Base-by-base conservation (phyloP, 2,888 invertebrate genomes). In the Oxycera nigricornis region DNA sequence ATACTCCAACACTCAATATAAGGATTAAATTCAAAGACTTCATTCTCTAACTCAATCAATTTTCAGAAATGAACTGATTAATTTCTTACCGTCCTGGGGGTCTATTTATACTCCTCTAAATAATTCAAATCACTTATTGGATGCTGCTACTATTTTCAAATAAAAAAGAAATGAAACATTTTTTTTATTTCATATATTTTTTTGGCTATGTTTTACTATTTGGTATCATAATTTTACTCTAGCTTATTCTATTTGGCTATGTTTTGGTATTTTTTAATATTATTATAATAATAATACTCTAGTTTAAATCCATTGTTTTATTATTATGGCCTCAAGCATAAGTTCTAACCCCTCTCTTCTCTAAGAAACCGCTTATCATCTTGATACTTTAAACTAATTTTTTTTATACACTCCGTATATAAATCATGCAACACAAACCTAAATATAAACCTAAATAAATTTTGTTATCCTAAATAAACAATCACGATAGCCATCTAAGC, bases 401-500 rank as follows among this genome's bases (percentile, higher is more conserved):
- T 74, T 41, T 41, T 41, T n/a, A n/a, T n/a, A n/a, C n/a, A n/a
- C 6, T 35, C 35, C 6, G 35, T 35, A 35, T 35, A 35, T 35
- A 35, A 35, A 35, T 35, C n/a, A 50, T 50, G 50, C n/a, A 50
- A 17, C 50, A 9, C n/a, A n/a, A 17, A 50, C 20, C 50, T 50
- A 50, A 50, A 50, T 9, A 4, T 17, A 50, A n/a, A 50, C n/a
- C 6, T 17, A 9, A 9, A 9, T 9, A 50, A 50, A 50, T 50
- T 9, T 50, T 50, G n/a, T 50, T 35, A 9, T 50, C 50, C 50
- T 50, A 50, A n/a, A 50, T 50, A 50, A 50, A 50, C 50, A n/a
- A 55, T 72, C 72, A 24, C 55, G 39, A 46, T 68, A 68, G 26
- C 26, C 35, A 55, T 20, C 9, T 72, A 72, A 72, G 6, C n/a